Evolutionary conservation across 2,888 invertebrate genomes (phyloP), one percentile per base, ranked within the genome.

Genomic region (Dicyrtoma fusca): DNA sequence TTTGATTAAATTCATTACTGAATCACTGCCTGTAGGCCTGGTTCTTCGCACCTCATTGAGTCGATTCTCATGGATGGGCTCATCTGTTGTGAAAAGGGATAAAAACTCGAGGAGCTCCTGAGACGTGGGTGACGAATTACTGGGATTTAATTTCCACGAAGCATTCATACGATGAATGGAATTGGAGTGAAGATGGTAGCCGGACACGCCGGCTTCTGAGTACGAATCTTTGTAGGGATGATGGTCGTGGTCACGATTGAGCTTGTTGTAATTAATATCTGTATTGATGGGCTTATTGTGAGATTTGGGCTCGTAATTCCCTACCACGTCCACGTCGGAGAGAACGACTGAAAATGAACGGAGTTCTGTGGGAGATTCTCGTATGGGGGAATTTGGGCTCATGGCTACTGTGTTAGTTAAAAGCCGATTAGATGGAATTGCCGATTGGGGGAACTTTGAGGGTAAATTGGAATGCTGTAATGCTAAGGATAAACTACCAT

Each of bases 151-250:
- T 65, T 78, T 79, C 80, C 80, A 80, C 13, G 79, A 77, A 23
- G 79, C 77, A 68, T 79, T 80, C 80, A 80, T 80, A 49, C 80
- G 76, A 59, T 80, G 80, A 62, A 80, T 76, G 59, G 75, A 77
- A 71, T 77, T 80, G 14, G 79, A 79, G 57, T 80, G 79, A 19
- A 80, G 45, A 53, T 77, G 75, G 65, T 80, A 80, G 55, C 76
- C 74, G 4, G 70, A 69, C 10, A 80, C 75, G 3, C 80, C 80
- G 34, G 80, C 75, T 65, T 77, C 72, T 11, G 80, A 74, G 69
- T 76, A 79, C 14, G 77, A 69, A 51, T 80, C 80, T 57, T 45
- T 25, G 21, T 68, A 57, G 5, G 44, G 57, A 25, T 61, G n/a
- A 21, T 21, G 17, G 23, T 55, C 23, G 21, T 23, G 21, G 21